Percentiles rank a stretch among this genome's conserved stretches.
phyloP scores from a whole-genome alignment of 64 coral and sea anemone species.

The Pocillopora damicornis region DNA sequence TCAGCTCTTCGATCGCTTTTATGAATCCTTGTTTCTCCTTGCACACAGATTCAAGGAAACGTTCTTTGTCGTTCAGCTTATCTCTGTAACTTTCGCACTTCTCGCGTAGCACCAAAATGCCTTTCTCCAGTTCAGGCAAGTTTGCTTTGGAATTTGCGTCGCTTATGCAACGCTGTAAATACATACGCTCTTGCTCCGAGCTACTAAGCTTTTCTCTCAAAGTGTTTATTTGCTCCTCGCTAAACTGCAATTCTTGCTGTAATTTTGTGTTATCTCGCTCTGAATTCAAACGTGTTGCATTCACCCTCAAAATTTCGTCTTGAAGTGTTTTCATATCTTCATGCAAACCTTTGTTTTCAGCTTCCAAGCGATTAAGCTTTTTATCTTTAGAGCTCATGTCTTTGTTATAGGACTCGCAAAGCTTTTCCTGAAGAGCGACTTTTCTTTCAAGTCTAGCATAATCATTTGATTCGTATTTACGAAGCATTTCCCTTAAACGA shows the following conservation, averaged over 20 bases:
- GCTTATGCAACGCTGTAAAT: slow-evolving; percentile 37
- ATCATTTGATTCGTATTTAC: slow-evolving; percentile 51
- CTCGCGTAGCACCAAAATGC: slow-evolving; percentile 36
- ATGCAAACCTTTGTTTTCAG: slow-evolving; percentile 71
- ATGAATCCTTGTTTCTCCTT: slow-evolving; percentile 46
- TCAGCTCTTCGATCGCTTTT: slow-evolving; percentile 51
- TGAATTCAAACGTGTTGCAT: slow-evolving; percentile 65
- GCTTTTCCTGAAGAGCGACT: slow-evolving; percentile 65
- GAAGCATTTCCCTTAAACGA: slow-evolving; percentile 47
- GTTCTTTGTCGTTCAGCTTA: slow-evolving; percentile 82
- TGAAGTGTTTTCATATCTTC: slow-evolving; percentile 65
- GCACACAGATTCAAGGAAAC: slow-evolving; percentile 50
- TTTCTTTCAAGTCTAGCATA: slow-evolving; percentile 70
- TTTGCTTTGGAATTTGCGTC: slow-evolving; percentile 52
- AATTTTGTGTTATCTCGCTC: slow-evolving; percentile 65
- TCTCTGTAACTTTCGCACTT: slow-evolving; percentile 71
- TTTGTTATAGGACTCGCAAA: slow-evolving; percentile 74
- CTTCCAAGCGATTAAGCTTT: slow-evolving; percentile 67
- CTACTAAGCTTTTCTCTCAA: slow-evolving; percentile 60
- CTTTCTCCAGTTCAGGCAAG: slow-evolving; percentile 36
- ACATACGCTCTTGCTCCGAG: slow-evolving; percentile 39
- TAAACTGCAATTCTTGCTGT: slow-evolving; percentile 68
- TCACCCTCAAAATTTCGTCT: slow-evolving; percentile 75
- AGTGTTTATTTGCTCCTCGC: slow-evolving; percentile 68
- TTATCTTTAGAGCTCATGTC: slow-evolving; percentile 70